Conservation (phyloP, 2,113 vertebrate genomes). For the Ptilonorhynchus violaceus region DNA sequence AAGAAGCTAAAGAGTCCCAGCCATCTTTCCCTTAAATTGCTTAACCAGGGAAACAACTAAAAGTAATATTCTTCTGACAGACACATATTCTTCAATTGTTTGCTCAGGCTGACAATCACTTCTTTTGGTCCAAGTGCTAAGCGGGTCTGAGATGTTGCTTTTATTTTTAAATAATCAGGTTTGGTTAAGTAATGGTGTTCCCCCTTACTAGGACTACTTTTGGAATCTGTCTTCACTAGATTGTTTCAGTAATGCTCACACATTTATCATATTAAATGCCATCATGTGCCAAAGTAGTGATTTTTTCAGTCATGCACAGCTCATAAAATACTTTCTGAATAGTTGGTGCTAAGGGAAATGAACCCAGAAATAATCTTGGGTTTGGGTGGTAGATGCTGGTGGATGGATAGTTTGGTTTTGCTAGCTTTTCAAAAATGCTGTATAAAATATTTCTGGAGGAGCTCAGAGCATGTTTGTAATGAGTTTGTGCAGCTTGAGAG, state of each 20-base stretch:
- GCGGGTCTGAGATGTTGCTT: not conserved
- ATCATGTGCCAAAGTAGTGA: not conserved
- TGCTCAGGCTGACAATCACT: not conserved
- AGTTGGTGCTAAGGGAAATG: not conserved
- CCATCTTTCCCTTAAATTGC: not conserved
- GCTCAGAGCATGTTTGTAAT: not conserved
- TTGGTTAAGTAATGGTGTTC: not conserved
- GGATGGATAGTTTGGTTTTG: not conserved
- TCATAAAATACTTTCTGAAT: conserved; percentile 1
- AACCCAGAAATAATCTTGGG: not conserved
- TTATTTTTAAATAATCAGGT: not conserved
- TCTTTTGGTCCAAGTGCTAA: not conserved
- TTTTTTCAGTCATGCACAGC: not conserved
- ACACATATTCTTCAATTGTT: not conserved
- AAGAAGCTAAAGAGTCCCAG: not conserved
- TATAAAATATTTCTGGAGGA: not conserved
- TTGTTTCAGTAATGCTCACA: not conserved
- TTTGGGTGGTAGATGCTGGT: not conserved
- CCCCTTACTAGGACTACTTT: not conserved
- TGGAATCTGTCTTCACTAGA: not conserved
- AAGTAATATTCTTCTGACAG: not conserved
- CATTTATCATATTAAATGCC: not conserved
- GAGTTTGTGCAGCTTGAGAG: not conserved
- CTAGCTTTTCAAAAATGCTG: not conserved
- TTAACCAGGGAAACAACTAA: not conserved